These are phyloP conservation scores for Temnopleurus reevesii DNA, from an alignment of 53 echinoderm and acorn worm genomes.

Conservation along the genomic window DNA sequence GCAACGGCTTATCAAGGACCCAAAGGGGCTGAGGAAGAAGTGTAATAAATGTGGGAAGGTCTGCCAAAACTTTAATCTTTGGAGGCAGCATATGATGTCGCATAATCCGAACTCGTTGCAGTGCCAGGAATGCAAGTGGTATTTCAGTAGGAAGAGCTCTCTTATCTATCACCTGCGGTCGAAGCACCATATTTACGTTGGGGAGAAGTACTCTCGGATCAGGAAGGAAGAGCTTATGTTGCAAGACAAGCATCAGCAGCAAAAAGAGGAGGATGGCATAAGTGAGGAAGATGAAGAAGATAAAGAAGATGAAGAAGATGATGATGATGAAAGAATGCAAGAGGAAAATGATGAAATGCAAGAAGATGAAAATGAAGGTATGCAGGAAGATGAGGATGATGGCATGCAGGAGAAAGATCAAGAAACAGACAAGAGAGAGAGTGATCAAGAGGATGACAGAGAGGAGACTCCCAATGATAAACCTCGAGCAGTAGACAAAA, in stretches of 20 bases:
- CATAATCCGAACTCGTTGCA: not conserved
- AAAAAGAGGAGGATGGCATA: no score
- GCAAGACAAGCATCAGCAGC: no score
- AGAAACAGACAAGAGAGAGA: not conserved
- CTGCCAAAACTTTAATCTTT: not conserved
- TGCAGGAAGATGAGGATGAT: not conserved
- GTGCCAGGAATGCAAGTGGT: constrained; percentile 15
- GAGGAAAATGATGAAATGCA: not conserved
- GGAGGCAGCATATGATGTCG: constrained; percentile 24
- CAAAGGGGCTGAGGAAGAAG: not conserved
- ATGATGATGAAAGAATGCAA: not conserved
- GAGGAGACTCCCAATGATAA: no score
- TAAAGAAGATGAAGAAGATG: not conserved
- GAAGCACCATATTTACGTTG: not conserved
- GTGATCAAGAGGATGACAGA: not conserved
- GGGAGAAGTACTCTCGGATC: not conserved
- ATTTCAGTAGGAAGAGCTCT: not conserved
- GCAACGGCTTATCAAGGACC: not conserved
- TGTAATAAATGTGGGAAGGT: constrained; percentile 30
- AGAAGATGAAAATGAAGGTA: not conserved
- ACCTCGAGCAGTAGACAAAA: not conserved
- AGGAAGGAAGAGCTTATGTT: not conserved
- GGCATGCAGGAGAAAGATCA: not conserved
- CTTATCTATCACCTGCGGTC: not conserved
- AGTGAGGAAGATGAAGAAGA: not conserved